phyloP scores from a whole-genome alignment of 2,113 vertebrate genomes.

The Paratilapia polleni region DNA sequence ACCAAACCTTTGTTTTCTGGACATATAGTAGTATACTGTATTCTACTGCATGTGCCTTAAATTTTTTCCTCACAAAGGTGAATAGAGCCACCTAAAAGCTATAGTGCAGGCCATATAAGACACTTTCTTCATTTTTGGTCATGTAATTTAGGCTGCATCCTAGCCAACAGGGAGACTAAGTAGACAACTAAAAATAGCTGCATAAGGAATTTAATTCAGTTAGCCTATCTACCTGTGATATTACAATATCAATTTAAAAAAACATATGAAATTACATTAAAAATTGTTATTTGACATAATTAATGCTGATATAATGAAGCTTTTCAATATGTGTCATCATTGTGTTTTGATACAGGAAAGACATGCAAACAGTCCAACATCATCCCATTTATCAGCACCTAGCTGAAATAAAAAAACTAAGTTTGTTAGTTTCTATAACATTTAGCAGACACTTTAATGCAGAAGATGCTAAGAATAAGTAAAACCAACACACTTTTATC shows the following conservation, averaged over 20 bases:
- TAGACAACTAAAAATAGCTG: no score
- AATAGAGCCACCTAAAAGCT: not conserved
- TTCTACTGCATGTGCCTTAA: not conserved
- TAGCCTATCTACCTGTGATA: not conserved
- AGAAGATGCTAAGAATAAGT: not conserved
- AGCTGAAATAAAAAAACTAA: not conserved
- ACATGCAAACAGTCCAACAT: not conserved
- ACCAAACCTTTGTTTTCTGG: not conserved
- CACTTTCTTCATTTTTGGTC: not conserved
- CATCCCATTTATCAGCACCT: not conserved
- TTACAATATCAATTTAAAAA: not conserved
- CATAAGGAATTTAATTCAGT: no score
- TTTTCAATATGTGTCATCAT: not conserved
- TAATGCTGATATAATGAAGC: not conserved
- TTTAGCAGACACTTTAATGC: not conserved
- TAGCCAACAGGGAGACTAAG: not conserved
- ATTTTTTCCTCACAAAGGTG: not conserved
- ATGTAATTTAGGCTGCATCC: not conserved
- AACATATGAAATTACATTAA: no score
- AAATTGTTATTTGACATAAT: not conserved
- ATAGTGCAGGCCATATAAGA: not conserved
- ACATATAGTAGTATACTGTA: not conserved
- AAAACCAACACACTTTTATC: not conserved
- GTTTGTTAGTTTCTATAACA: not conserved
- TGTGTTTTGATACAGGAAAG: not conserved